Evolutionary conservation across 2,888 invertebrate genomes (phyloP).

Genomic region (Andricus quercusramuli): DNA sequence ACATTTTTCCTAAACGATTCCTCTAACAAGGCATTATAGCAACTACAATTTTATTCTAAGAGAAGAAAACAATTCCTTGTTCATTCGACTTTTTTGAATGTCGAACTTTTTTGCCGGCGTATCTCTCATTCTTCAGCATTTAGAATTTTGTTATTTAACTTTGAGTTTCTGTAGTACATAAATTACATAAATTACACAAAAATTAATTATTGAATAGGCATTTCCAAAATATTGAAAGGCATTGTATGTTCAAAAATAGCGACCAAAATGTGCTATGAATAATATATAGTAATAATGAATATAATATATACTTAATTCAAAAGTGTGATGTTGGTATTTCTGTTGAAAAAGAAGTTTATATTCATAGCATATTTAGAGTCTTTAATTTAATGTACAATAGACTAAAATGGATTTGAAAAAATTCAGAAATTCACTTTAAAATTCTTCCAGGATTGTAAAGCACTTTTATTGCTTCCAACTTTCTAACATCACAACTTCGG

Average conservation of each 20-base stretch:
- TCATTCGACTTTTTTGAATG: constrained; percentile 16
- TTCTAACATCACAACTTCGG: no score
- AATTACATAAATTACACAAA: not conserved
- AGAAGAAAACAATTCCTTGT: constrained; percentile 41
- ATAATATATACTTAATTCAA: not conserved
- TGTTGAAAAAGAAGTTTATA: not conserved
- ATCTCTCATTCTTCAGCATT: not conserved
- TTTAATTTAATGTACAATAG: not conserved
- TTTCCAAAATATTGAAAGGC: not conserved
- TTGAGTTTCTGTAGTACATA: not conserved
- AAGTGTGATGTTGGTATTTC: not conserved
- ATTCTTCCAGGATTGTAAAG: not conserved
- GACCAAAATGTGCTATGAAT: not conserved
- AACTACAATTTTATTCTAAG: constrained; percentile 33
- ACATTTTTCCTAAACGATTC: constrained; percentile 30
- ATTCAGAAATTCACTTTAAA: not conserved
- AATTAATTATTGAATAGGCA: not conserved
- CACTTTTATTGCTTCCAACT: no score
- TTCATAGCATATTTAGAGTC: not conserved
- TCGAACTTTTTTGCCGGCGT: constrained; percentile 2
- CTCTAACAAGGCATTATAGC: constrained; percentile 39
- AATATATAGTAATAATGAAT: not conserved
- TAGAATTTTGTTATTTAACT: not conserved
- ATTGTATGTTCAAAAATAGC: not conserved
- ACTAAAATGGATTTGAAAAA: not conserved